Base-by-base conservation (phyloP, 2,113 vertebrate species). In the Rhinogobius similis region DNA sequence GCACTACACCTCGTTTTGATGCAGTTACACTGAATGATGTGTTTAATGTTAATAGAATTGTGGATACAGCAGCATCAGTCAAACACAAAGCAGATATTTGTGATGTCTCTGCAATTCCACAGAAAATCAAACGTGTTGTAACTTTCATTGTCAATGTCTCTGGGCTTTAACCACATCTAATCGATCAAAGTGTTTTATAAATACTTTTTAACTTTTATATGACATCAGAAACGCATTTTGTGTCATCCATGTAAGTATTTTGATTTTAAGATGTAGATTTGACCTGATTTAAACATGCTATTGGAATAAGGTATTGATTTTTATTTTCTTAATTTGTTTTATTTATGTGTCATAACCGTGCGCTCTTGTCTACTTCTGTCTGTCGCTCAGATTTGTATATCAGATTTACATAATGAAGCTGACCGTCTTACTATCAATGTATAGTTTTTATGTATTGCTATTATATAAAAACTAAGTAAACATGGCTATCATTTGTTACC, bases 141-240 rank as follows among this genome's bases (percentile, higher is more conserved):
- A 61, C 58, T 61, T 36, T 38, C 10, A 11, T 21, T 9, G 58
- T 32, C n/a, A 9, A 0, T 20, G 64, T 14, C n/a, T 77, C 5
- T 4, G 46, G 70, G 73, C 75, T 50, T 0, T 48, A 26, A 70
- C 58, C 46, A 27, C 79, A 65, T 72, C 24, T 20, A 32, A 76
- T 84, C 65, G 76, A 88, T 83, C 86, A 85, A 85, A 85, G 62
- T 56, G 29, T 80, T 61, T 79, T 53, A n/a, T 78, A 21, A 76
- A 71, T 38, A 26, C 27, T 84, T 41, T 41, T 41, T 41, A 41
- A 41, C 39, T 41, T 82, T 70, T 56, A 68, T 82, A 59, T 88
- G 78, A 85, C 68, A 86, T 84, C 66, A 82, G 77, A 81, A 67
- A 71, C 46, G 24, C 16, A 76, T 82, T 75, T 70, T 21, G 52